Percentiles rank a stretch among this genome's conserved stretches.
Conservation (phyloP, 2,797 vertebrate genomes). For the Danio choprae region DNA sequence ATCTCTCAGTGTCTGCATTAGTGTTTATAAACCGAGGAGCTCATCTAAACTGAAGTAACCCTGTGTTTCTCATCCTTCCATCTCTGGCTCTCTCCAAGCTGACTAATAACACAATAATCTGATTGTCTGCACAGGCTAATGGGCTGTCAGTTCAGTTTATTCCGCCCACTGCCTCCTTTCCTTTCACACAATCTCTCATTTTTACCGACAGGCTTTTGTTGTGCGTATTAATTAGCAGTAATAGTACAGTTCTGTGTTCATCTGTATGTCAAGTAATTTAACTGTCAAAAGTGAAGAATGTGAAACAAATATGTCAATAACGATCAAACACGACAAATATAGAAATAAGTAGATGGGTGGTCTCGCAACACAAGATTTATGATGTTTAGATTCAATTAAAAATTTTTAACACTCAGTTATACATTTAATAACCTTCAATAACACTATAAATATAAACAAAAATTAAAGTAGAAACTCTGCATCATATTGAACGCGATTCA, state of each 20-base stretch:
- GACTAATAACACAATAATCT: slow-evolving; percentile 44
- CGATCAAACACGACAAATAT: neutral
- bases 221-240: neutral
- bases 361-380: neutral
- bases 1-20: neutral
- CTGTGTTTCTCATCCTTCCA: slow-evolving; percentile 53
- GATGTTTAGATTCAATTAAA: neutral
- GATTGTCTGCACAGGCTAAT: slow-evolving; percentile 48
- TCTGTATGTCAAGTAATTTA: neutral
- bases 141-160: slow-evolving; percentile 57
- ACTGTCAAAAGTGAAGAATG: neutral
- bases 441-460: neutral
- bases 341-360: neutral
- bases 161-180: slow-evolving; percentile 53
- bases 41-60: slow-evolving; percentile 15
- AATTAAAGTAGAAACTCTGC: neutral
- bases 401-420: neutral
- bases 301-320: neutral
- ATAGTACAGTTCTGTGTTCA: neutral
- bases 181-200: slow-evolving; percentile 46
- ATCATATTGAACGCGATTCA: neutral
- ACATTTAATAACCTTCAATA: neutral
- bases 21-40: slow-evolving; percentile 25
- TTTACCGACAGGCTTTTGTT: slow-evolving; percentile 19
- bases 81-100: slow-evolving; percentile 53